phyloP scores from a whole-genome alignment of 2,888 invertebrate species.

The Lampropteryx suffumata region DNA sequence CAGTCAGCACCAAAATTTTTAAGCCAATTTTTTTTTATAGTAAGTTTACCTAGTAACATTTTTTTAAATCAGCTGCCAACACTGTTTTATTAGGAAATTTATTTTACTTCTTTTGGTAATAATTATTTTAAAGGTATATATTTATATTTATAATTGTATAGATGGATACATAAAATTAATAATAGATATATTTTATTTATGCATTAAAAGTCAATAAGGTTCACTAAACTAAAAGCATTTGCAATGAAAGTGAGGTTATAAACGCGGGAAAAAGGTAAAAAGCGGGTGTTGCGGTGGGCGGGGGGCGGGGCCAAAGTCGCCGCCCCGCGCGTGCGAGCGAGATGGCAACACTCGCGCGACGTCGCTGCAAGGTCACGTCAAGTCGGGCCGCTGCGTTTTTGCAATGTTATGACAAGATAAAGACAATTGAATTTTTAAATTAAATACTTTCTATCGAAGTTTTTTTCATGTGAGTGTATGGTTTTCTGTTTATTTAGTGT shows the following conservation, averaged over 20 bases:
- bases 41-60: no score
- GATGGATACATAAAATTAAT: no score
- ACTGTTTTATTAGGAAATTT: no score
- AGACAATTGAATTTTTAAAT: constrained; percentile 14
- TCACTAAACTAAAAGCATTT: constrained; percentile 26
- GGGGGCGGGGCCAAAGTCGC: constrained; percentile 66
- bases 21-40: no score
- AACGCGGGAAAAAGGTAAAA: constrained; percentile 63
- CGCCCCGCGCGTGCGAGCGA: constrained; percentile 62
- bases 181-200: not conserved
- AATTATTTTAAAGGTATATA: no score
- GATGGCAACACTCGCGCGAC: constrained; percentile 41
- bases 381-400: constrained; percentile 39
- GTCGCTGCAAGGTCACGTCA: constrained; percentile 65
- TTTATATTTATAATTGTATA: no score
- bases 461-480: no score
- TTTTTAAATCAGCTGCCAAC: no score
- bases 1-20: no score
- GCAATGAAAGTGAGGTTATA: constrained; percentile 58
- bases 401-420: constrained; percentile 54
- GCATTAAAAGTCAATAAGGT: constrained; percentile 22
- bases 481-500: no score
- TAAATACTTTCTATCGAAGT: no score
- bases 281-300: constrained; percentile 69
- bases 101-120: no score